Conservation (phyloP, 2,888 invertebrate species). For the Meiosimyza platycephala region DNA sequence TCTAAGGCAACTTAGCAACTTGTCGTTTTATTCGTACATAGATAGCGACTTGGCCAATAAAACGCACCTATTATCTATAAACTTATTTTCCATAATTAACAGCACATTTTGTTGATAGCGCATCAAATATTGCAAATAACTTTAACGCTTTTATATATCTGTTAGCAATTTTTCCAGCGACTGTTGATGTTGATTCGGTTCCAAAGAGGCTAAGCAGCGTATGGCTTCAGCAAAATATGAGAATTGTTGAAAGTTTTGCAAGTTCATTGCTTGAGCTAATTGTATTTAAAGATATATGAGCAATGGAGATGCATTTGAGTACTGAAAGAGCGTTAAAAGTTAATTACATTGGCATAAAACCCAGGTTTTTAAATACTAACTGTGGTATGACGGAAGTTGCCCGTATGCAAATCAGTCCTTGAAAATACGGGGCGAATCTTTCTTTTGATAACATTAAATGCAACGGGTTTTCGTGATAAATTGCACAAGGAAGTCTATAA, state of each 20-base stretch:
- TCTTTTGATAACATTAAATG: conserved; percentile 73
- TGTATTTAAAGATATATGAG: conserved; percentile 79
- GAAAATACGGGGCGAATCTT: conserved; percentile 92
- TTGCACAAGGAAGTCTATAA: conserved; percentile 52
- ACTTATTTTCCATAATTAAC: conserved; percentile 78
- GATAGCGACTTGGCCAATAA: too few relatives aligned
- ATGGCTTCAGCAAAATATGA: conserved; percentile 87
- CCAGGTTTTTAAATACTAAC: conserved; percentile 57
- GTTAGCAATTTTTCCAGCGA: conserved; percentile 79
- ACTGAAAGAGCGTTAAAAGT: conserved; percentile 47
- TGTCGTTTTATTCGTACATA: too few relatives aligned
- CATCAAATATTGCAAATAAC: conserved; percentile 85
- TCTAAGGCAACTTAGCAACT: too few relatives aligned
- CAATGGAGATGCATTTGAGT: conserved; percentile 67
- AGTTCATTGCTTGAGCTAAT: conserved; percentile 85
- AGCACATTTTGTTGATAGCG: too few relatives aligned
- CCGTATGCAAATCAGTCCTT: conserved; percentile 83
- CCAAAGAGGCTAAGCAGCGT: conserved; percentile 80
- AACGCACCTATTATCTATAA: too few relatives aligned
- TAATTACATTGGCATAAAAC: background rate
- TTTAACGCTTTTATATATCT: conserved; percentile 81
- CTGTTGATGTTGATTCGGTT: conserved; percentile 78
- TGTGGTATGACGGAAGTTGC: conserved; percentile 72
- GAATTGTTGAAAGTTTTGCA: conserved; percentile 80
- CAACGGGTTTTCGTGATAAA: conserved; percentile 56